phyloP scores from a whole-genome alignment of 2,113 vertebrate species.

The Fregetta grallaria region DNA sequence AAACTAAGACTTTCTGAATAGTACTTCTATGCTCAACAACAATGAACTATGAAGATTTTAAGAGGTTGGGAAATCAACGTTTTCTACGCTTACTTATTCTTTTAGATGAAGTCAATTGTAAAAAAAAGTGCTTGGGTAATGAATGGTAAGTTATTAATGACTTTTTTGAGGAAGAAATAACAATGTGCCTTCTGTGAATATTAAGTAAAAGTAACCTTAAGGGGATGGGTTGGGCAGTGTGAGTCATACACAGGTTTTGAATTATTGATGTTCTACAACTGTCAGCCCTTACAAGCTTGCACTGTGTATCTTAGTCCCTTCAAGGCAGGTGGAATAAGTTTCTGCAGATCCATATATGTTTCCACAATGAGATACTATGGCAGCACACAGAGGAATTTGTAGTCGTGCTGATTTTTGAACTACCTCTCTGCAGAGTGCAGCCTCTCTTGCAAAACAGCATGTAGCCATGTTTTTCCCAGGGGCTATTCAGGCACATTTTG shows the following conservation, averaged over 20 bases:
- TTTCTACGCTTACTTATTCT: not conserved
- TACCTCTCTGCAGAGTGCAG: not conserved
- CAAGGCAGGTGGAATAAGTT: constrained; percentile 15
- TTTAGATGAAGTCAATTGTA: not conserved
- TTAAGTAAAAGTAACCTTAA: constrained; percentile 24
- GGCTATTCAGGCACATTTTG: not conserved
- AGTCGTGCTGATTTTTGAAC: not conserved
- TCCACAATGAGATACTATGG: not conserved
- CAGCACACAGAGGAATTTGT: not conserved
- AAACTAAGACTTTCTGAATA: not conserved
- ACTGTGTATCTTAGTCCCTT: not conserved
- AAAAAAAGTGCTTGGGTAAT: constrained; percentile 1
- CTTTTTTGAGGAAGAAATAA: constrained; percentile 33
- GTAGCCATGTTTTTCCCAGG: not conserved
- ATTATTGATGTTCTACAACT: constrained; percentile 27
- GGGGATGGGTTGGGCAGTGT: constrained; percentile 29
- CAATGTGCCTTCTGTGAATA: constrained; percentile 40
- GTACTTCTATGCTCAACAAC: not conserved
- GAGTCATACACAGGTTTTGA: constrained; percentile 37
- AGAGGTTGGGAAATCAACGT: not conserved
- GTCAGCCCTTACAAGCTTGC: not conserved
- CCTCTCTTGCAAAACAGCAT: not conserved
- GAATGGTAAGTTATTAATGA: constrained; percentile 55
- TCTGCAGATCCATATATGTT: not conserved
- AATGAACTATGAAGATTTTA: not conserved